A percentile compares a stretch with the other conserved stretches of the same genome.
These are phyloP conservation scores for Tapirus indicus DNA, from an alignment of 2,797 vertebrate genomes.

Conservation along the genomic window DNA sequence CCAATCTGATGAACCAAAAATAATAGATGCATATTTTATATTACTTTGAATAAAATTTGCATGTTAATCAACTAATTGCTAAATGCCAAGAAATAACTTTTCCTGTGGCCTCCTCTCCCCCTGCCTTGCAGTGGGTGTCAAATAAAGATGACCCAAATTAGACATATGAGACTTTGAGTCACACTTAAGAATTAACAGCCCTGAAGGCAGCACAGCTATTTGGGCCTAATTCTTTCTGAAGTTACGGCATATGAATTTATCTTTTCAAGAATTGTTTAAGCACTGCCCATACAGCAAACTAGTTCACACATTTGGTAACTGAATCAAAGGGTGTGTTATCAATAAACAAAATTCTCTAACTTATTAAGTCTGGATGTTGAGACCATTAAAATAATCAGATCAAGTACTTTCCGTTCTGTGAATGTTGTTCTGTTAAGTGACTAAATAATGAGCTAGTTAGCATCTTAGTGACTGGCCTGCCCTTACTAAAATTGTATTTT, in stretches of 20 bases:
- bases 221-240: constrained; percentile 38
- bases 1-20: constrained; percentile 79
- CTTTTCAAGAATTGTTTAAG: constrained; percentile 38
- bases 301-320: background rate
- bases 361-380: constrained; percentile 24
- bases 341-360: background rate
- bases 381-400: constrained; percentile 1
- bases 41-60: constrained; percentile 73
- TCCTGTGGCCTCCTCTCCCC: background rate
- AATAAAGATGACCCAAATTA: constrained; percentile 68
- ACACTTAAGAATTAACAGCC: background rate
- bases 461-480: background rate
- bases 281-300: background rate
- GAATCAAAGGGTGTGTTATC: background rate
- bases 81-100: constrained; percentile 70
- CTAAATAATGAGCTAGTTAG: background rate
- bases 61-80: constrained; percentile 74
- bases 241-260: background rate
- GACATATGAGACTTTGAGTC: constrained; percentile 36
- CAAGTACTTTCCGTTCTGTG: background rate
- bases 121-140: background rate
- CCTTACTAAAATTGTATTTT: background rate
- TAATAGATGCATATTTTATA: constrained; percentile 76
- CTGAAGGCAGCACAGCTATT: background rate
- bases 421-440: background rate